Conservation (phyloP, 2,797 vertebrate species). For the Anableps anableps region DNA sequence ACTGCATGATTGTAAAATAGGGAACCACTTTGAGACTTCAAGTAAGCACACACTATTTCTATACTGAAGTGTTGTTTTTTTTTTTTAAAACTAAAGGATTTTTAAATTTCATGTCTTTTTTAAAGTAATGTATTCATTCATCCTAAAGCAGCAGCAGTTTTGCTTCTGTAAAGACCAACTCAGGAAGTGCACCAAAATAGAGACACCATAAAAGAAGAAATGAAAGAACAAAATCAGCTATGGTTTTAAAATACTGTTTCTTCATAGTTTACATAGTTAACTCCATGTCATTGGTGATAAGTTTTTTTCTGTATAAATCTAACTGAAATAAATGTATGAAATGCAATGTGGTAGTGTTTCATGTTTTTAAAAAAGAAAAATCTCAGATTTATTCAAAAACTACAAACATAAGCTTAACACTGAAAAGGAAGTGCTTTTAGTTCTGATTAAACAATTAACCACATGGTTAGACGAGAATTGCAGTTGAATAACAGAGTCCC, state of each 20-base stretch:
- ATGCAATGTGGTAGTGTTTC: background rate
- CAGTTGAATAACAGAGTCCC: background rate
- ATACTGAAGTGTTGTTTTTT: background rate
- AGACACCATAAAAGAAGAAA: background rate
- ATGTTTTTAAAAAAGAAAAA: background rate
- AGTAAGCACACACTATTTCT: background rate
- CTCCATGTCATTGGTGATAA: background rate
- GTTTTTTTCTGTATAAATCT: background rate
- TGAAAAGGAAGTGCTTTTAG: background rate
- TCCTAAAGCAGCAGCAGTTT: constrained; percentile 3
- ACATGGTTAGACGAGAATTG: background rate
- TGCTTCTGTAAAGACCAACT: background rate
- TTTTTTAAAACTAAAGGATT: background rate
- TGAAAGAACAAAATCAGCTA: background rate
- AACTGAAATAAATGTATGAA: background rate
- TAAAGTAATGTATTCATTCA: background rate
- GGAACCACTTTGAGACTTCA: background rate
- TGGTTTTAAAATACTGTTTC: background rate
- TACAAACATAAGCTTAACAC: background rate
- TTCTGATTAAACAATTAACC: background rate
- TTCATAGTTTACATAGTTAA: background rate
- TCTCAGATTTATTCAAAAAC: background rate
- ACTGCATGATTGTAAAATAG: background rate
- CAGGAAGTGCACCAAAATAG: background rate
- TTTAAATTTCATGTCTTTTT: background rate